Base-by-base conservation (phyloP, 2,113 vertebrate species). In the Pterocles gutturalis region DNA sequence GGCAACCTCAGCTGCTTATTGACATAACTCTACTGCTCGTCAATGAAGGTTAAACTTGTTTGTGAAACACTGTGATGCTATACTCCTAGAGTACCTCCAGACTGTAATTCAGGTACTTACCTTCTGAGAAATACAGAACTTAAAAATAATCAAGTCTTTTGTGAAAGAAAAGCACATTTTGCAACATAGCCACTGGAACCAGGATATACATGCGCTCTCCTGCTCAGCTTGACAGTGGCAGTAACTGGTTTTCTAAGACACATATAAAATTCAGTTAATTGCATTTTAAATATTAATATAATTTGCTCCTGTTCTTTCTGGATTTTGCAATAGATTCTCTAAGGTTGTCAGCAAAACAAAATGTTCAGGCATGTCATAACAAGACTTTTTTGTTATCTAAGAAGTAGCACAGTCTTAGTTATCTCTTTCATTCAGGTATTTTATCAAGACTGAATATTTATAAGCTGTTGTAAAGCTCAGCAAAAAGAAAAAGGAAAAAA, bases 371-470 rank as follows among this genome's bases (percentile, higher is more conserved):
- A 7, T 73, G 72, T 86, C 83, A 57, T 48, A 89, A 81, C 4
- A 0, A 93, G 88, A 55, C 22, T 55, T 88, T 79, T 89, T 73
- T 83, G 48, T 94, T 92, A 70, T 83, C 85, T 54, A 16, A 34
- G 36, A 77, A 25, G 25, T 2, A 80, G 31, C 62, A 89, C 31
- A 7, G 25, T 76, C 46, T 24, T n/a, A 86, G 43, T 73, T 51
- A 81, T 86, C 31, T 48, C 62, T 86, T 80, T 65, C 58, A 38
- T 80, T 90, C 85, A 80, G 36, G 46, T 83, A 61, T 93, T 90
- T 91, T 94, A 77, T 76, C 90, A 80, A 73, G 58, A 29, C 7
- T 70, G 82, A 94, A 87, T 93, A 91, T 90, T 89, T 73, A 93
- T 89, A 69, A 86, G n/a, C 21, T 72, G 51, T 45, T 4, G 4